phyloP scores from a whole-genome alignment of 2,113 vertebrate species.

The Xenotilapia caudafasciata region DNA sequence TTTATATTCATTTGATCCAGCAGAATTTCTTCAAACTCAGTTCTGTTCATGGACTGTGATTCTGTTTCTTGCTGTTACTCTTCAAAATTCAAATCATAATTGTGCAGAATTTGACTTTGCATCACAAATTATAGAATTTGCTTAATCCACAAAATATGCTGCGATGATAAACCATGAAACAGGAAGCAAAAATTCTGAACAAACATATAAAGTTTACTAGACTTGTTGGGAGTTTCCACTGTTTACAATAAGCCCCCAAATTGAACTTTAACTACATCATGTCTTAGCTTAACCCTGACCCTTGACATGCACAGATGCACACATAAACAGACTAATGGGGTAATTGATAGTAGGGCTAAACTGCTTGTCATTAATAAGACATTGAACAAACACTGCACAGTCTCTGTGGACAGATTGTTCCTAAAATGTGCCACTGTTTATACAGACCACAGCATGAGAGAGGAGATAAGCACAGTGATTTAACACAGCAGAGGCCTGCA shows the following conservation, averaged over 20 bases:
- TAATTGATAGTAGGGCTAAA: background rate
- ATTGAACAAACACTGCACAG: conserved; percentile 17
- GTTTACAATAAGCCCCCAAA: background rate
- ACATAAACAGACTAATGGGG: background rate
- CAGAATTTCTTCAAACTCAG: background rate
- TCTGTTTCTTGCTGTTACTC: background rate
- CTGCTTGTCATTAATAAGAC: conserved; percentile 24
- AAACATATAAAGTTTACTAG: background rate
- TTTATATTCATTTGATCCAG: background rate
- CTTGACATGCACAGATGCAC: background rate
- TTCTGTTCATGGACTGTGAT: background rate
- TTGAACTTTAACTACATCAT: background rate
- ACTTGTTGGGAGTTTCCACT: background rate
- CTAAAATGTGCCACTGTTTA: conserved; percentile 16
- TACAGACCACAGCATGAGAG: background rate
- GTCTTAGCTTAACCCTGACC: background rate
- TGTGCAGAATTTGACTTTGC: background rate
- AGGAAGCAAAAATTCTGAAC: background rate
- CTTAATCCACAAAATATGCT: background rate
- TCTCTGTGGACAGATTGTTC: conserved; percentile 15
- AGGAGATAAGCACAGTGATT: background rate
- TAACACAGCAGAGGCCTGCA: background rate
- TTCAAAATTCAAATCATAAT: background rate
- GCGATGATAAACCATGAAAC: background rate
- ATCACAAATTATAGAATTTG: background rate